These are phyloP conservation scores for Heliconius ismenius DNA, from an alignment of 2,888 invertebrate species.

Conservation along the genomic window DNA sequence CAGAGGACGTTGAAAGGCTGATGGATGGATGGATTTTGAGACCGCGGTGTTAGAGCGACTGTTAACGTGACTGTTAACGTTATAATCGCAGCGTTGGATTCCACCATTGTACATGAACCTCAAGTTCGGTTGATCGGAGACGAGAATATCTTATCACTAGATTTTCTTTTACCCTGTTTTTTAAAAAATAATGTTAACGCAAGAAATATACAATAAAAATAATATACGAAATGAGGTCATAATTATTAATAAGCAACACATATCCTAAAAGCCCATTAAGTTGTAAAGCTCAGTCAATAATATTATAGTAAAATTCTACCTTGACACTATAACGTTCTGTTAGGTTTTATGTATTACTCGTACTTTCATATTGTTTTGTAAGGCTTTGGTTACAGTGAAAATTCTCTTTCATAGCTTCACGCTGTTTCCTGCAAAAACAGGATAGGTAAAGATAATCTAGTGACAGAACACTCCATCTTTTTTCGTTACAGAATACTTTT, in stretches of 20 bases:
- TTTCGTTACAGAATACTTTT: no score
- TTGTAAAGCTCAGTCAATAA: slow-evolving; percentile 14
- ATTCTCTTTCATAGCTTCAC: not conserved
- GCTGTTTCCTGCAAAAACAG: not conserved
- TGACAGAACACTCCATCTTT: not conserved
- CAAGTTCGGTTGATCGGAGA: not conserved
- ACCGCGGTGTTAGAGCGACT: no score
- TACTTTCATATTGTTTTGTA: not conserved
- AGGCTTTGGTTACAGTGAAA: not conserved
- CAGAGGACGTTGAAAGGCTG: no score
- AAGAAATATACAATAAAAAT: not conserved
- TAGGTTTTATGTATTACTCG: slow-evolving; percentile 3
- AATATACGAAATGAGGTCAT: slow-evolving; percentile 3
- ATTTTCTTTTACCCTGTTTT: not conserved
- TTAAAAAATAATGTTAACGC: not conserved
- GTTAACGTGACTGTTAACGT: not conserved
- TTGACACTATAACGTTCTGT: slow-evolving; percentile 2
- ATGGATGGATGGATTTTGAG: no score
- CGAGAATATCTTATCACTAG: not conserved
- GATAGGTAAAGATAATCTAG: not conserved
- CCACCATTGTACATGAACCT: not conserved
- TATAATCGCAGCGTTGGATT: not conserved
- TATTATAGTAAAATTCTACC: slow-evolving; percentile 12
- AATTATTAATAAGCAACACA: slow-evolving; percentile 12
- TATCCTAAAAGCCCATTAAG: slow-evolving; percentile 15